A percentile compares a stretch with the other conserved stretches of the same genome.
Evolutionary conservation across 2,797 vertebrate species (phyloP).

Genomic region (Erethizon dorsatum): DNA sequence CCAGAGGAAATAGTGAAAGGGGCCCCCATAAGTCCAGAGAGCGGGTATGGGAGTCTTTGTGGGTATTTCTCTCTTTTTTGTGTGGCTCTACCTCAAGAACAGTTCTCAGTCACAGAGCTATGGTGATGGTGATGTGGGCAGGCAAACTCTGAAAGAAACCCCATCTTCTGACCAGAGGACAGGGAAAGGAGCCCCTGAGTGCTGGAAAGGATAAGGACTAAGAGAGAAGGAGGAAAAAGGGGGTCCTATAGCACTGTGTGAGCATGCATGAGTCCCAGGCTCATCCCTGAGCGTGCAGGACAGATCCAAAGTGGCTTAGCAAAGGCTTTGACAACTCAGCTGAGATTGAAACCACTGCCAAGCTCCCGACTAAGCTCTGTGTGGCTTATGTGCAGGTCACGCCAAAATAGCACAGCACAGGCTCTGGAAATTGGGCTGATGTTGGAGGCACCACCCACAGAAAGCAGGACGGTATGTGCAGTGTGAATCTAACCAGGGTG

Average conservation of each 20-base stretch:
- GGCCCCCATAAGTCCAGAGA: neutral
- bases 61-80: neutral
- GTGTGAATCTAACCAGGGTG: neutral
- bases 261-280: neutral
- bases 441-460: neutral
- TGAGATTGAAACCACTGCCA: neutral
- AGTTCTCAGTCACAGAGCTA: neutral
- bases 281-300: neutral
- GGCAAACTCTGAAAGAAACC: neutral
- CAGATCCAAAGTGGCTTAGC: neutral
- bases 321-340: neutral
- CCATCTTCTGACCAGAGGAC: neutral
- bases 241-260: neutral
- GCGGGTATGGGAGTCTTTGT: neutral
- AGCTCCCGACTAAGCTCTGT: no score
- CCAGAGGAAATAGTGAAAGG: neutral
- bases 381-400: no score
- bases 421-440: neutral
- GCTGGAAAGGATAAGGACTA: neutral
- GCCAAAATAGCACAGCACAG: neutral
- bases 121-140: neutral
- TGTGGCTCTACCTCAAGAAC: neutral
- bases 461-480: neutral
- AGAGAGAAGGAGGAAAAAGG: neutral
- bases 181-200: neutral